Conservation (phyloP, 2,113 vertebrate genomes). For the Hiodon alosoides region DNA sequence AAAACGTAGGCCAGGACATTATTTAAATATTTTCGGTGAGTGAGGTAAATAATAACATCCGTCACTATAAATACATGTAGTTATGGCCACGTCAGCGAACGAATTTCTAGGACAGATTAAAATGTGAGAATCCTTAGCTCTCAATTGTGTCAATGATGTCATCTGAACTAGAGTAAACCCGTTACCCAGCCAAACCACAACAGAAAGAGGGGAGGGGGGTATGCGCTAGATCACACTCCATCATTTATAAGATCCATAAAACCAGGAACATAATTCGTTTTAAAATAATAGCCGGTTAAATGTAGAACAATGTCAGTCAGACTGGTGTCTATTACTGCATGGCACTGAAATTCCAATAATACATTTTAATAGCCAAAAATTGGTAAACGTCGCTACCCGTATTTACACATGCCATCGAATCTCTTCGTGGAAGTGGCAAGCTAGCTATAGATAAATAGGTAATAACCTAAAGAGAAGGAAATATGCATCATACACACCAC, state of each 20-base stretch:
- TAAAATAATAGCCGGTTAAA: neutral
- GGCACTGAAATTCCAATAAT: neutral
- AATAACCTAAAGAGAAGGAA: neutral
- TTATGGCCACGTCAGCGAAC: neutral
- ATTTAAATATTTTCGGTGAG: too few relatives aligned
- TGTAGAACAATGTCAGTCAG: neutral
- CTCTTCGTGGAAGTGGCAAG: too few relatives aligned
- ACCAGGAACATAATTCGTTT: neutral
- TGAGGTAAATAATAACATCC: neutral
- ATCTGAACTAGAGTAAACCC: slow-evolving; percentile 76
- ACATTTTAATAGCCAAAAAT: neutral
- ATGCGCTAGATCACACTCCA: slow-evolving; percentile 26
- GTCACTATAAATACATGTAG: slow-evolving; percentile 16
- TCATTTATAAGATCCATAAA: slow-evolving; percentile 13
- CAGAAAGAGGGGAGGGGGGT: slow-evolving; percentile 52
- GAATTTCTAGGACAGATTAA: slow-evolving; percentile 3
- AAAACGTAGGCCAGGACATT: neutral
- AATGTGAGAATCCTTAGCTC: slow-evolving; percentile 34
- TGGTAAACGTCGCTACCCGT: slow-evolving; percentile 7
- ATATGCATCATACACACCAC: slow-evolving; percentile 14
- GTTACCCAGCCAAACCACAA: slow-evolving; percentile 60
- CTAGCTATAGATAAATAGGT: too few relatives aligned
- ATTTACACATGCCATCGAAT: neutral
- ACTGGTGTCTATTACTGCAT: neutral
- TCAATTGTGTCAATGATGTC: slow-evolving; percentile 63